These are phyloP conservation scores for Heliconius melpomene DNA, from an alignment of 1,140 invertebrate species.

Conservation along the genomic window DNA sequence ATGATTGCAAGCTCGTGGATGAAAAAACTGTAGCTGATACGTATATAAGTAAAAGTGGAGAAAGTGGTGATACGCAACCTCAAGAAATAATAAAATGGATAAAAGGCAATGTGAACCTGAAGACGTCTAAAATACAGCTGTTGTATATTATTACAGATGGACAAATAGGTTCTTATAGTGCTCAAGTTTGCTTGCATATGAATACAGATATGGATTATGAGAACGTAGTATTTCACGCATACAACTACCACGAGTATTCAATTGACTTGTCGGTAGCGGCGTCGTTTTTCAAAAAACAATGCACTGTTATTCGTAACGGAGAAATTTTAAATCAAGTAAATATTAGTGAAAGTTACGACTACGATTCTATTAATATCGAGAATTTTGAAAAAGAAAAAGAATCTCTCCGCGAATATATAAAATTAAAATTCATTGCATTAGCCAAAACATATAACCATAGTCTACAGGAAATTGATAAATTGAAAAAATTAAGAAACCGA, in stretches of 20 bases:
- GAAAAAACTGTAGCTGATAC: not conserved
- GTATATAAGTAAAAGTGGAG: not conserved
- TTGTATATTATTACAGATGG: constrained; percentile 53
- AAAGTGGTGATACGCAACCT: not conserved
- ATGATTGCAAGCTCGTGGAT: not conserved
- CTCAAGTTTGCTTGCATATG: constrained; percentile 29
- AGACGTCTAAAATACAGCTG: constrained; percentile 31
- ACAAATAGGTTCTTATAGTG: constrained; percentile 13
- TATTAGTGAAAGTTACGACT: constrained; percentile 45
- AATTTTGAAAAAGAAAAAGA: constrained; percentile 46
- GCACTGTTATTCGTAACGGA: constrained; percentile 42
- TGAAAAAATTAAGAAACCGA: constrained; percentile 41
- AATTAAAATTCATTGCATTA: constrained; percentile 44
- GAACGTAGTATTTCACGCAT: constrained; percentile 47
- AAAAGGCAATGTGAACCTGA: not conserved
- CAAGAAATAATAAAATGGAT: constrained; percentile 8
- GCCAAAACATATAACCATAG: constrained; percentile 28
- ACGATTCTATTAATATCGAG: constrained; percentile 39
- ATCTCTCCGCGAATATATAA: constrained; percentile 44
- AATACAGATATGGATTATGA: constrained; percentile 46
- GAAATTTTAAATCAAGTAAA: constrained; percentile 36
- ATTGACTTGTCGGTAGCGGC: constrained; percentile 47
- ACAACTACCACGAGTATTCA: constrained; percentile 20
- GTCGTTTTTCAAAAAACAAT: constrained; percentile 47
- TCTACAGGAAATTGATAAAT: constrained; percentile 45